phyloP scores from a whole-genome alignment of 2,797 vertebrate species.

The Ibycter americanus region DNA sequence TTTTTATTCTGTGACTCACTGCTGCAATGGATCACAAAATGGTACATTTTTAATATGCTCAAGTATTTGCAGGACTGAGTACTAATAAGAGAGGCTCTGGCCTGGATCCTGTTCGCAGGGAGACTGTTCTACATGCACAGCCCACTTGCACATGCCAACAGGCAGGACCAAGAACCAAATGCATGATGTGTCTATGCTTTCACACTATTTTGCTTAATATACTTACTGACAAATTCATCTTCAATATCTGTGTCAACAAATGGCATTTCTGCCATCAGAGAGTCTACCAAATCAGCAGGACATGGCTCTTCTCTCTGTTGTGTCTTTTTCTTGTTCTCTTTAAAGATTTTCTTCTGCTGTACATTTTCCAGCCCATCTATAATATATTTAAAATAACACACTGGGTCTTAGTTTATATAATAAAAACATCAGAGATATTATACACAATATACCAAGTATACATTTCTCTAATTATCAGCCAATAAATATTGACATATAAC shows the following conservation, averaged over 20 bases:
- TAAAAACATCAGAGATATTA: neutral
- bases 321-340: constrained; percentile 11
- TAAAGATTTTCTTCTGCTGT: constrained; percentile 29
- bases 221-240: constrained; percentile 85
- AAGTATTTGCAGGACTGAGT: neutral
- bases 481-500: neutral
- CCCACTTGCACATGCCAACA: neutral
- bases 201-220: neutral
- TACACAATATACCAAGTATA: neutral
- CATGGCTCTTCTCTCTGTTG: constrained; percentile 13
- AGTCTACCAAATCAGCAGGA: neutral
- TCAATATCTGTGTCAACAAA: constrained; percentile 81
- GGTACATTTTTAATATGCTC: neutral
- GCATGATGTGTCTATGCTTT: neutral
- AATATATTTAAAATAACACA: constrained; percentile 47
- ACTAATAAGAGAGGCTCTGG: neutral
- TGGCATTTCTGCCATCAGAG: constrained; percentile 83
- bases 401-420: neutral
- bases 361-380: constrained; percentile 56
- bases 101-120: neutral
- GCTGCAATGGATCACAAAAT: neutral
- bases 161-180: neutral
- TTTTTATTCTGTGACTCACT: neutral
- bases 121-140: neutral
- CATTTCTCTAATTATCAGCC: neutral